Conservation (phyloP, 2,113 vertebrate genomes). For the Eptesicus fuscus region DNA sequence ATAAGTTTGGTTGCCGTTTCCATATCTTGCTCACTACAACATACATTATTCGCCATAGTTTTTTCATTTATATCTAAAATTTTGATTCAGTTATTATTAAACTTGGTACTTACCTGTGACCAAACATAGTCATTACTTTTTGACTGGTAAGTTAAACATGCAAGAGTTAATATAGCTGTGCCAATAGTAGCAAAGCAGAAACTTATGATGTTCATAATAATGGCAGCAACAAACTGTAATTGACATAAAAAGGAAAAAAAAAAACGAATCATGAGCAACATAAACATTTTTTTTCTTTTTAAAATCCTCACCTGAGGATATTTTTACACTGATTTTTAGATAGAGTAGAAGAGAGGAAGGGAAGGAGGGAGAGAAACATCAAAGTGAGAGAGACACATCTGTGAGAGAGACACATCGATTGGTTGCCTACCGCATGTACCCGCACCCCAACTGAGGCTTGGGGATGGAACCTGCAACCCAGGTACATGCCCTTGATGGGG, state of each 20-base stretch:
- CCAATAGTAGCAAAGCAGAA: background rate
- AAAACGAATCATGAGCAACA: background rate
- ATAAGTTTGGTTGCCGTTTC: background rate
- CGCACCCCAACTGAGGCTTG: too few relatives aligned
- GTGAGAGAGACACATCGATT: too few relatives aligned
- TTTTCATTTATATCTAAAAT: constrained; percentile 1
- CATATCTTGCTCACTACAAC: background rate
- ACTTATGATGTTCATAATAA: background rate
- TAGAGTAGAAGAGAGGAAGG: too few relatives aligned
- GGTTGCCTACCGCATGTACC: too few relatives aligned
- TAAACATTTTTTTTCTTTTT: too few relatives aligned
- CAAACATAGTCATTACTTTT: background rate
- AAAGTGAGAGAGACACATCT: too few relatives aligned
- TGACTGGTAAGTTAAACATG: background rate
- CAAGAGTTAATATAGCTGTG: fast-evolving
- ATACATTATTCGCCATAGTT: background rate
- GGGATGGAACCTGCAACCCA: too few relatives aligned
- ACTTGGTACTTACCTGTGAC: constrained; percentile 55
- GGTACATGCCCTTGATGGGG: too few relatives aligned
- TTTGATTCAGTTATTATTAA: background rate
- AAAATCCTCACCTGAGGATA: too few relatives aligned
- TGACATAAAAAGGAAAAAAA: background rate
- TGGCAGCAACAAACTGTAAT: background rate
- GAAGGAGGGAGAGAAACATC: too few relatives aligned
- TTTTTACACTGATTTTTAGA: too few relatives aligned